These are phyloP conservation scores for Nemopilema nomurai DNA, from an alignment of 30 jellyfish, hydroid and myxozoan species.

Conservation along the genomic window DNA sequence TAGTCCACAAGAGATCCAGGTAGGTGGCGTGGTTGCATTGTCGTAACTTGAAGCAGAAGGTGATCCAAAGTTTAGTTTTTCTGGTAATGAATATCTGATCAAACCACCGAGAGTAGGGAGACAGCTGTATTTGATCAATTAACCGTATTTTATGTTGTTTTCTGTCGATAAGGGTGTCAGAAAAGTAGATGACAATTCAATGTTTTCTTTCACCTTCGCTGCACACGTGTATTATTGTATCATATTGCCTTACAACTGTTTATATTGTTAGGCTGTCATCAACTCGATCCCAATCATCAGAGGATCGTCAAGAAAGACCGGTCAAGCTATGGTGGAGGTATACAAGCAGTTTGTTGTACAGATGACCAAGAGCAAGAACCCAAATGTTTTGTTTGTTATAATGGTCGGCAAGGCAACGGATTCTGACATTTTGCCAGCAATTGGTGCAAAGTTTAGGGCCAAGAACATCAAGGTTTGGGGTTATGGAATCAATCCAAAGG, in stretches of 20 bases:
- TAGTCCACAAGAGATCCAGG: slow-evolving; percentile 77
- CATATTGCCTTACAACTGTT: background rate
- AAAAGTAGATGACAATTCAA: too few species aligned
- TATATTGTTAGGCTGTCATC: slow-evolving; percentile 32
- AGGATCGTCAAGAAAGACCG: slow-evolving; percentile 60
- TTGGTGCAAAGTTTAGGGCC: slow-evolving; percentile 38
- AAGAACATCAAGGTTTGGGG: slow-evolving; percentile 54
- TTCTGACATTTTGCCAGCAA: slow-evolving; percentile 37
- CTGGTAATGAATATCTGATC: too few species aligned
- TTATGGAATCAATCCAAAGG: slow-evolving; percentile 59
- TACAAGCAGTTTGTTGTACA: slow-evolving; percentile 52
- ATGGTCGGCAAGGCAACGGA: slow-evolving; percentile 67
- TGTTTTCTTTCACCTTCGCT: too few species aligned
- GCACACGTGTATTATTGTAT: background rate
- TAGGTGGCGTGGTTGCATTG: too few species aligned
- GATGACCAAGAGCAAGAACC: slow-evolving; percentile 51
- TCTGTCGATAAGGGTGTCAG: too few species aligned
- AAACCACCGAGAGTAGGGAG: too few species aligned
- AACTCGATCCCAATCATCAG: slow-evolving; percentile 60
- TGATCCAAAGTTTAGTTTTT: too few species aligned
- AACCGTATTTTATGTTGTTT: too few species aligned
- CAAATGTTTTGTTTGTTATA: slow-evolving; percentile 39
- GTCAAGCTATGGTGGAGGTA: slow-evolving; percentile 69
- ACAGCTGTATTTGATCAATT: too few species aligned
- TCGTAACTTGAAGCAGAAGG: background rate